Conservation (phyloP, 2,113 vertebrate genomes). For the Campylomormyrus tamandua region DNA sequence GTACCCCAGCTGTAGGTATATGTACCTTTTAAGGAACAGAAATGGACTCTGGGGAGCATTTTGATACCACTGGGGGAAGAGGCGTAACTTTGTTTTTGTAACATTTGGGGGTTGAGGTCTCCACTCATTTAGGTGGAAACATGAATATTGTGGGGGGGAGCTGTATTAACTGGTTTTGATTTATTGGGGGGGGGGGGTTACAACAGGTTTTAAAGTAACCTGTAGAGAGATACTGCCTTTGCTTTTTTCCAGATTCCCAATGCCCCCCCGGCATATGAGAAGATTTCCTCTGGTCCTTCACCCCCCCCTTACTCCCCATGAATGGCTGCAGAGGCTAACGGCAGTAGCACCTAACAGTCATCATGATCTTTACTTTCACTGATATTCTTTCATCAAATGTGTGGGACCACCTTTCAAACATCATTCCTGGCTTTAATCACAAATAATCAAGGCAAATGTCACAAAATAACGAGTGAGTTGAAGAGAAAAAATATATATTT, state of each 20-base stretch:
- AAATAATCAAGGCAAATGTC: neutral
- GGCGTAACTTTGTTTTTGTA: too few relatives aligned
- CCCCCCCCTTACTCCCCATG: slow-evolving; percentile 83
- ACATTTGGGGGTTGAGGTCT: too few relatives aligned
- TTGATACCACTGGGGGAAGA: neutral
- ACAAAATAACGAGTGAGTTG: neutral
- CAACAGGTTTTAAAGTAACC: neutral
- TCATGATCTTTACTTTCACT: slow-evolving; percentile 10
- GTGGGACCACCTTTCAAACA: neutral
- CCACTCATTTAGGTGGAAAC: too few relatives aligned
- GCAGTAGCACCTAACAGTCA: neutral
- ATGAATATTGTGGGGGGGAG: too few relatives aligned
- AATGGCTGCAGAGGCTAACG: slow-evolving; percentile 29
- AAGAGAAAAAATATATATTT: neutral
- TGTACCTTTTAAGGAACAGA: neutral
- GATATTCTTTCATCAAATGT: neutral
- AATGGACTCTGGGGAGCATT: neutral
- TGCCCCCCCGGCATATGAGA: slow-evolving; percentile 87
- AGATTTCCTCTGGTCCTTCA: slow-evolving; percentile 61
- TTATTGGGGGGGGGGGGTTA: too few relatives aligned
- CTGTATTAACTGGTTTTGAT: too few relatives aligned
- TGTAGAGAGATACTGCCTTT: neutral
- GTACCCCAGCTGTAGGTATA: neutral
- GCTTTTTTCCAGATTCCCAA: slow-evolving; percentile 67
- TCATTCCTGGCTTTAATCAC: neutral